These are phyloP conservation scores for Erynnis tages DNA, from an alignment of 2,888 invertebrate genomes.

Conservation along the genomic window DNA sequence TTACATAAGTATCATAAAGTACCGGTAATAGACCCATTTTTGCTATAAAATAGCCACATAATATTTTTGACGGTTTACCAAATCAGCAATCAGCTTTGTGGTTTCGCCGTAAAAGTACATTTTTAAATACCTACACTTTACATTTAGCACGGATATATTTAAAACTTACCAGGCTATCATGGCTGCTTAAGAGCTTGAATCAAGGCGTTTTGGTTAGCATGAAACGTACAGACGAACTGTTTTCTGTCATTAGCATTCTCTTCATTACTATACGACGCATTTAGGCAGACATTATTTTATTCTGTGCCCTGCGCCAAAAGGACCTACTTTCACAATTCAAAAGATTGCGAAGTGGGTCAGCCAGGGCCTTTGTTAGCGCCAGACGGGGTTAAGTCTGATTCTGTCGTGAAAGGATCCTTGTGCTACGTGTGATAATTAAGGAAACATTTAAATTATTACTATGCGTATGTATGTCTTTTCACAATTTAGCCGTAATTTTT, in stretches of 20 bases:
- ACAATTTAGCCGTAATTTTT: too few relatives aligned
- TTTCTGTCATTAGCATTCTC: conserved; percentile 16
- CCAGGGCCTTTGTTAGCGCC: conserved; percentile 17
- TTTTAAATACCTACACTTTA: too few relatives aligned
- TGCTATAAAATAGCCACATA: too few relatives aligned
- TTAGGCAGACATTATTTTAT: conserved; percentile 14
- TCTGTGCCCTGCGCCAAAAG: conserved; percentile 7
- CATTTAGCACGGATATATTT: background rate
- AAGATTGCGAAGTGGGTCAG: conserved; percentile 21
- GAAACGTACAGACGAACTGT: background rate
- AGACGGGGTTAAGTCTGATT: conserved; percentile 19
- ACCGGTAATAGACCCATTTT: too few relatives aligned
- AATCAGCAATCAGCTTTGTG: too few relatives aligned
- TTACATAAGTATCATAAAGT: too few relatives aligned
- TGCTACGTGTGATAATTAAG: background rate
- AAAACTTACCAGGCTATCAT: background rate
- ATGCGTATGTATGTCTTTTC: background rate
- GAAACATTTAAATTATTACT: background rate
- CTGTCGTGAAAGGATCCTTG: conserved; percentile 14
- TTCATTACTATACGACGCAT: background rate
- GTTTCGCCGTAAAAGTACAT: too few relatives aligned
- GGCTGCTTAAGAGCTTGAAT: too few relatives aligned
- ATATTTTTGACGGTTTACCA: too few relatives aligned
- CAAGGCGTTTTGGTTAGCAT: background rate
- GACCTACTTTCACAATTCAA: conserved; percentile 23